Evolutionary conservation across 2,888 invertebrate genomes (phyloP), one percentile per base, ranked within the genome.

Genomic region (Zelleria hepariella): DNA sequence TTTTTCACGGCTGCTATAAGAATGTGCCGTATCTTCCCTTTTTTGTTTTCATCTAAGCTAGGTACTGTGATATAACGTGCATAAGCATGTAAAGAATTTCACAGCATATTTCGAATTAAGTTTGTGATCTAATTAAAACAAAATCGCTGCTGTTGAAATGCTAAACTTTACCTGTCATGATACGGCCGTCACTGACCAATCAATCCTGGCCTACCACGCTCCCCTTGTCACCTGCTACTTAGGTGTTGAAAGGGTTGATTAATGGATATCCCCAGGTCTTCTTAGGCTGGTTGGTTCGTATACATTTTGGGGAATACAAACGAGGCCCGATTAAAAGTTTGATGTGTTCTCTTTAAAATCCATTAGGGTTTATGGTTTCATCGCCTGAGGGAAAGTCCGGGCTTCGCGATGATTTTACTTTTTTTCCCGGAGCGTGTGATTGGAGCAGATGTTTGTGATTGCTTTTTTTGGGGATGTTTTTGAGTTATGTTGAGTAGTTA

Each of bases 321-420:
- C 32, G 32, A 42, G 49, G 21, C 71, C 73, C 79, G 78, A 82
- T 85, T 84, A 82, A 80, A 80, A 86, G 78, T 85, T 85, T 82
- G 79, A 85, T 80, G 75, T 76, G 74, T 78, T 78, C 78, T 71
- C 78, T 81, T 79, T 82, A 82, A 83, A 82, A 82, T 80, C 77
- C 78, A 83, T 86, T 82, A 80, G 67, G 72, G 74, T 80, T 80
- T 75, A 82, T 74, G 77, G 77, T 79, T 80, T 78, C 73, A 82
- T 42, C 32, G 32, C 32, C 32, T 2, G 32, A 10, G 32, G 32
- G n/a, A n/a, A n/a, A n/a, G n/a, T n/a, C n/a, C 32, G 15, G 32
- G 32, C 10, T 15, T 15, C 32, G 32, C 15, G 32, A 10, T 10
- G 32, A 2, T 42, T 42, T 15, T 15, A 42, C 32, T 7, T 42